These are phyloP conservation scores for Aix galericulata DNA, from an alignment of 2,113 vertebrate genomes.

Conservation along the genomic window DNA sequence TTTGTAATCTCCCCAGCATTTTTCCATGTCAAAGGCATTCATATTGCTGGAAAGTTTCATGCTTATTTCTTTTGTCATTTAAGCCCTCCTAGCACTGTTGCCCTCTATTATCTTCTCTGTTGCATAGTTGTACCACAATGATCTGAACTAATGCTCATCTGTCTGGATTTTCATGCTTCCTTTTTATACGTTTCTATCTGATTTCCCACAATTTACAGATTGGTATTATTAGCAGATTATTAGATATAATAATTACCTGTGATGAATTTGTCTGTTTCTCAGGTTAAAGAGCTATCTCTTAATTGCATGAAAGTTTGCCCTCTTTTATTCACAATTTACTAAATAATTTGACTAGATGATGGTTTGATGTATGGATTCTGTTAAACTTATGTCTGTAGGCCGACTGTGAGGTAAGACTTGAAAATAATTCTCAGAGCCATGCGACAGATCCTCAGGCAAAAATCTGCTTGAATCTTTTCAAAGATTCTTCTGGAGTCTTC, in stretches of 20 bases:
- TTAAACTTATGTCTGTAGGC: not conserved
- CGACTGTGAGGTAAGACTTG: not conserved
- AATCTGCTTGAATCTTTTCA: not conserved
- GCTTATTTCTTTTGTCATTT: slow-evolving; percentile 32
- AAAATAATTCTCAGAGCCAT: not conserved
- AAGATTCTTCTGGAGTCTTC: not conserved
- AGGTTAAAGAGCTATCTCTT: not conserved
- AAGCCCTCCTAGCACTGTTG: not conserved
- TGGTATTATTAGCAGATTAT: not conserved
- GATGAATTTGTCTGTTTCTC: not conserved
- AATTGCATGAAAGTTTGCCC: not conserved
- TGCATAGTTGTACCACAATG: not conserved
- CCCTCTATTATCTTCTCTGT: not conserved
- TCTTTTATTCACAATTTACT: not conserved
- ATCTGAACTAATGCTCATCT: not conserved
- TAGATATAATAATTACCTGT: not conserved
- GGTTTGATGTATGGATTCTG: not conserved
- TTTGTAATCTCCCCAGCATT: slow-evolving; percentile 5
- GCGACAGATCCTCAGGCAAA: not conserved
- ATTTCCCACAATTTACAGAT: not conserved
- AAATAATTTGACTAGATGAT: not conserved
- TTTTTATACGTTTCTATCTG: not conserved
- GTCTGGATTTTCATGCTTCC: not conserved
- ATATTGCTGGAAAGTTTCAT: slow-evolving; percentile 12
- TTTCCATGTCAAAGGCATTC: not conserved